These are phyloP conservation scores for Aplodontia rufa DNA, from an alignment of 2,113 vertebrate genomes.

Conservation along the genomic window DNA sequence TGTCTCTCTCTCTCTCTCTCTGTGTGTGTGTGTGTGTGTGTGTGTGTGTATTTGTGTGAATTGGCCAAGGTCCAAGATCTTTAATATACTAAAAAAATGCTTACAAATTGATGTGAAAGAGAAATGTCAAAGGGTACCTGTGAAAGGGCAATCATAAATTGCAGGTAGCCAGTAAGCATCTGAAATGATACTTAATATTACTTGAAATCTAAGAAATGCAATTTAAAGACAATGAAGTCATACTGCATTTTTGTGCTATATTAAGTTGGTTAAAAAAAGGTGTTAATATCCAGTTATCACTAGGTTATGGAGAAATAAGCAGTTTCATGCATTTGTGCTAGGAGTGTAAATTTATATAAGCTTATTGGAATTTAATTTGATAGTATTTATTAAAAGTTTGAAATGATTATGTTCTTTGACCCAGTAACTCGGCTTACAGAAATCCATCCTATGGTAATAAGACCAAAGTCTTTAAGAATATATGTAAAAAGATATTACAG, in stretches of 20 bases:
- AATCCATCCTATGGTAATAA: background rate
- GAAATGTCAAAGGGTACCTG: background rate
- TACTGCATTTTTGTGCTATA: background rate
- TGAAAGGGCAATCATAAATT: background rate
- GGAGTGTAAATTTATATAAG: constrained; percentile 2
- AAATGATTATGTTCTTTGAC: background rate
- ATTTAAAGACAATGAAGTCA: background rate
- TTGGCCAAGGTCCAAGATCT: background rate
- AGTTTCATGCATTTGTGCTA: background rate
- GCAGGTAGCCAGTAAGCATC: background rate
- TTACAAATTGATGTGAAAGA: background rate
- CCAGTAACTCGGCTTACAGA: constrained; percentile 24
- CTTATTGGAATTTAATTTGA: constrained; percentile 51
- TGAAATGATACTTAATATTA: background rate
- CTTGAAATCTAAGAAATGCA: background rate
- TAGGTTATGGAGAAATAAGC: background rate
- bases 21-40: background rate
- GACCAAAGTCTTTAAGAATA: background rate
- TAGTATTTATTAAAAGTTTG: constrained; percentile 32
- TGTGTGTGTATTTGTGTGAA: background rate
- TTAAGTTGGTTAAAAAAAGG: background rate
- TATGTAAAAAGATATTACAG: background rate
- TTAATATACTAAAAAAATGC: background rate
- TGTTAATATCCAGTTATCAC: background rate
- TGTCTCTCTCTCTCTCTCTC: background rate